Conservation (phyloP, 2,113 vertebrate species). For the Thymallus thymallus region DNA sequence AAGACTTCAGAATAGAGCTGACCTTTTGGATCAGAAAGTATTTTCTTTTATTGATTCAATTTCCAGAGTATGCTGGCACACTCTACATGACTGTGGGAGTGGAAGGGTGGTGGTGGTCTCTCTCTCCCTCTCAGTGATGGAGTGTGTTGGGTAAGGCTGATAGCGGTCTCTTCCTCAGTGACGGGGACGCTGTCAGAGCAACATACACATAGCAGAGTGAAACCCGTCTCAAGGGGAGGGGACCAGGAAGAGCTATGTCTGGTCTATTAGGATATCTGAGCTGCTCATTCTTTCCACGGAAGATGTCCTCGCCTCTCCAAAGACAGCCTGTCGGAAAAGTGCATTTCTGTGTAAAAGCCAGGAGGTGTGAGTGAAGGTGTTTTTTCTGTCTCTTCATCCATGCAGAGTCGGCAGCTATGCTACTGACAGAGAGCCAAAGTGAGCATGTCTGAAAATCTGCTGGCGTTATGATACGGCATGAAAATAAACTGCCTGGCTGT, state of each 20-base stretch:
- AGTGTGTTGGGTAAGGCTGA: neutral
- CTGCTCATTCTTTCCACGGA: slow-evolving; percentile 45
- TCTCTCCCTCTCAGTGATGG: slow-evolving; percentile 1
- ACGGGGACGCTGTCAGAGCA: slow-evolving; percentile 47
- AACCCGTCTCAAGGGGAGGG: slow-evolving; percentile 19
- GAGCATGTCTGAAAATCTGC: slow-evolving; percentile 58
- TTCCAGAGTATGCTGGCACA: neutral
- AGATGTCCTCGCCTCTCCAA: slow-evolving; percentile 63
- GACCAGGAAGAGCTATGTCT: neutral
- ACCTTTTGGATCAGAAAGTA: no score
- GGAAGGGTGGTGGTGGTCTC: slow-evolving; percentile 17
- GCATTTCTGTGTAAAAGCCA: slow-evolving; percentile 68
- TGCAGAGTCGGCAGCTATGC: slow-evolving; percentile 48
- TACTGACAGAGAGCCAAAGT: slow-evolving; percentile 56
- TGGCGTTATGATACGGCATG: slow-evolving; percentile 61
- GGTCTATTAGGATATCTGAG: slow-evolving; percentile 57
- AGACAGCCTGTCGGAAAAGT: slow-evolving; percentile 60
- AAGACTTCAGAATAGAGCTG: slow-evolving; percentile 21
- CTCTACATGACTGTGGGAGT: slow-evolving; percentile 24
- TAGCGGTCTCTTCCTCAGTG: slow-evolving; percentile 53
- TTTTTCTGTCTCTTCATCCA: slow-evolving; percentile 28
- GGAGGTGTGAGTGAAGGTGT: slow-evolving; percentile 22
- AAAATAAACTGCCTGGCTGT: slow-evolving; percentile 37
- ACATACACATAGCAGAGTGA: slow-evolving; percentile 43
- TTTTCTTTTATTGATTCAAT: no score